Evolutionary conservation across 2,113 vertebrate genomes (phyloP).

Genomic region (Pyrgilauda ruficollis): DNA sequence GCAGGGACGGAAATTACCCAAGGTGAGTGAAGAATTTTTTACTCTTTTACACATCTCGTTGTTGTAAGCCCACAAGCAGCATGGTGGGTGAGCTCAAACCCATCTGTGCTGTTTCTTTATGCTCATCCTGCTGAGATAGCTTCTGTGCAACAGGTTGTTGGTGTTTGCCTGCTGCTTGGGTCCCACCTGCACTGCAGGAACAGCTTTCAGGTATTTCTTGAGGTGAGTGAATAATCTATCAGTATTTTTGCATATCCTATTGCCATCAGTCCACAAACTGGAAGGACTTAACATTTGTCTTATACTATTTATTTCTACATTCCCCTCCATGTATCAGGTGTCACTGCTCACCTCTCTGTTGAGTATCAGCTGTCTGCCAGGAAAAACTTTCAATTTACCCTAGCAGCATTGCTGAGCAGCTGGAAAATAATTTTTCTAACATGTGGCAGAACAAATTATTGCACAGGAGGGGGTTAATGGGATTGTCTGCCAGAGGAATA

Average conservation of each 20-base stretch:
- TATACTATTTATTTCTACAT: slow-evolving; percentile 2
- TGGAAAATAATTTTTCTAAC: slow-evolving; percentile 68
- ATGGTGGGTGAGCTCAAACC: neutral
- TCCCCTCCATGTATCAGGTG: neutral
- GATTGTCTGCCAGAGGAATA: slow-evolving; percentile 66
- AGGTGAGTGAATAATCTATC: slow-evolving; percentile 30
- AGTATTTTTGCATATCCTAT: neutral
- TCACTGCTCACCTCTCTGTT: slow-evolving; percentile 40
- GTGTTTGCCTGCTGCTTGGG: neutral
- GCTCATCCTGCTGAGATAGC: neutral
- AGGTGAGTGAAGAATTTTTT: neutral
- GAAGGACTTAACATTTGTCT: slow-evolving; percentile 27
- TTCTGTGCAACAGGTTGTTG: neutral
- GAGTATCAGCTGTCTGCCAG: slow-evolving; percentile 41
- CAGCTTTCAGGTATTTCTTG: slow-evolving; percentile 21
- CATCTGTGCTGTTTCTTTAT: neutral
- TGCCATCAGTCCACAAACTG: neutral
- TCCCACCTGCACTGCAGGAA: neutral
- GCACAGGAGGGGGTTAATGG: slow-evolving; percentile 70
- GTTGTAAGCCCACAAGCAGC: neutral
- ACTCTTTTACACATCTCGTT: neutral
- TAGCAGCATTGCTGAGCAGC: slow-evolving; percentile 48
- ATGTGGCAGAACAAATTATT: slow-evolving; percentile 73
- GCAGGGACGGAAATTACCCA: neutral
- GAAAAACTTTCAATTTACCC: slow-evolving; percentile 40